Evolutionary conservation across 92 coral and sea anemone genomes (phyloP), one percentile per base, ranked within the genome.

Genomic region (Palythoa grandiflora): DNA sequence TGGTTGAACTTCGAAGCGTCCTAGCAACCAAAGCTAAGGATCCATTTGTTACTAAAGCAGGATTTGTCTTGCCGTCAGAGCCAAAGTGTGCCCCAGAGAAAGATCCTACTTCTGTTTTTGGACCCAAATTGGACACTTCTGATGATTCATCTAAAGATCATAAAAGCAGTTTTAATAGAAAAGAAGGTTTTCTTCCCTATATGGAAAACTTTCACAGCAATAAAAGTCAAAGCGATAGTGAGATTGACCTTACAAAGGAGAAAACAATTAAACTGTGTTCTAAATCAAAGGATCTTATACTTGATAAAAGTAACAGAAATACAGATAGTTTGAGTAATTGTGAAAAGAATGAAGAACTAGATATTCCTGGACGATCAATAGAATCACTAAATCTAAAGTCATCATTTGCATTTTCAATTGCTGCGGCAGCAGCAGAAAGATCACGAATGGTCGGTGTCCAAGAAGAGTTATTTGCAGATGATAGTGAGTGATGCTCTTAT

Each of bases 381-480:
- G 36, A 47, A 55, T 21, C 59, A 16, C 9, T 44, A 36, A 85
- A 57, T 65, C 61, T 89, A 57, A 89, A 87, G 68, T 84, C 96
- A 21, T 92, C 97, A 35, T 88, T 92, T 71, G 98, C 99, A 15
- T 91, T 85, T 75, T 92, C 98, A 47, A 91, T 78, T 57, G 99
- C 98, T 53, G 93, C 94, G 16, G 94, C 94, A 20, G 98, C 98
- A 36, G 94, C 92, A 60, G 96, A 91, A 38, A 92, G 93, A 59
- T 92, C 93, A 39, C 87, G 90, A 52, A 53, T 84, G n/a, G 78
- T 91, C 84, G 96, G 96, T 55, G 60, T 84, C 11, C 92, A 83
- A 83, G 97, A 97, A 77, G 96, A 97, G 78, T 89, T 87, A 16
- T 97, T 92, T 93, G 93, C 92, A 63, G 95, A 92, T 83, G 98